Percentiles rank a stretch among this genome's conserved stretches.
Evolutionary conservation across 1,140 invertebrate species (phyloP).

Genomic region (Bathynomus jamesi): DNA sequence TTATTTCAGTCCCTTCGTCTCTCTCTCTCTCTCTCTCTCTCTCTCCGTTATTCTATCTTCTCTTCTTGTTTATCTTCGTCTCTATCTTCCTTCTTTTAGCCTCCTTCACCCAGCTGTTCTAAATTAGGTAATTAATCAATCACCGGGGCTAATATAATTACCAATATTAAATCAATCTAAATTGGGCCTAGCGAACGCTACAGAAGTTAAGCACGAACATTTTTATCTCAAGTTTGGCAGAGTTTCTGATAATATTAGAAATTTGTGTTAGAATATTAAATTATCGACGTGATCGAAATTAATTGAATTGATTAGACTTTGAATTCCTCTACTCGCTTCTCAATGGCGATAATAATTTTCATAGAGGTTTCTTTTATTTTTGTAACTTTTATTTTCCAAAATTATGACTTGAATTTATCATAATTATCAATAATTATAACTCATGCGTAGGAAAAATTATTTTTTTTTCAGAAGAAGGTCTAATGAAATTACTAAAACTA

Average conservation of each 20-base stretch:
- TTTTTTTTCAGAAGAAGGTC: too few relatives aligned
- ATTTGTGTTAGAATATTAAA: slow-evolving; percentile 2
- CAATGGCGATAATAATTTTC: too few relatives aligned
- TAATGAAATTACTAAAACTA: too few relatives aligned
- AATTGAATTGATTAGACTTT: not conserved
- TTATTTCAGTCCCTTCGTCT: too few relatives aligned
- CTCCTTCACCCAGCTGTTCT: slow-evolving; percentile 7
- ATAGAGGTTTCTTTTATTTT: too few relatives aligned
- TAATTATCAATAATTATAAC: too few relatives aligned
- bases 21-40: too few relatives aligned
- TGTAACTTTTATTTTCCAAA: too few relatives aligned
- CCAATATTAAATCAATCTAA: slow-evolving; percentile 34
- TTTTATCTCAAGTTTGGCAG: not conserved
- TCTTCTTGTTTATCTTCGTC: not conserved
- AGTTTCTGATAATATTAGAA: not conserved
- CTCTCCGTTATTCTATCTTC: not conserved
- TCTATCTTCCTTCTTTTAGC: not conserved
- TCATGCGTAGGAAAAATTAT: too few relatives aligned
- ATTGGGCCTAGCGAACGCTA: slow-evolving; percentile 12
- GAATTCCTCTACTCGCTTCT: not conserved
- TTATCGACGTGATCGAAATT: not conserved
- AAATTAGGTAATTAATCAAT: slow-evolving; percentile 33
- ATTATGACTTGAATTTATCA: too few relatives aligned
- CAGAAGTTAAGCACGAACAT: not conserved
- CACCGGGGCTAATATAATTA: slow-evolving; percentile 32